Conservation (phyloP, 2,888 invertebrate species). For the Tetheella fluctuosa region DNA sequence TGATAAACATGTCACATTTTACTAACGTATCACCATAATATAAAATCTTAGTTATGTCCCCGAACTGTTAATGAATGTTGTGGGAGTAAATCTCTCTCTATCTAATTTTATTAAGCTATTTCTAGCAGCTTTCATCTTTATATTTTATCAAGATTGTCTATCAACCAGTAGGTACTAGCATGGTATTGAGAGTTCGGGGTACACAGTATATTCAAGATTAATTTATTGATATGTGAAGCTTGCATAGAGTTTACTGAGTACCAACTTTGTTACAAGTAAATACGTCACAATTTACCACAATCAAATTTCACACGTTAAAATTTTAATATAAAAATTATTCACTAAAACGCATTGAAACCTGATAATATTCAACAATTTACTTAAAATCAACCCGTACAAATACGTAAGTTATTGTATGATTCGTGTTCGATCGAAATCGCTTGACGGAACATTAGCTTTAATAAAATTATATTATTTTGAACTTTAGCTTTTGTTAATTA, state of each 20-base stretch:
- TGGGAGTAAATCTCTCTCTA: slow-evolving; percentile 11
- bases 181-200: too few relatives aligned
- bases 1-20: neutral
- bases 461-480: slow-evolving; percentile 40
- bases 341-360: slow-evolving; percentile 49
- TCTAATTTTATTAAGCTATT: slow-evolving; percentile 11
- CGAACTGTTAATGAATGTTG: slow-evolving; percentile 8
- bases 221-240: too few relatives aligned
- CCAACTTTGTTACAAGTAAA: too few relatives aligned
- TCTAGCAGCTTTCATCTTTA: neutral
- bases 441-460: slow-evolving; percentile 55
- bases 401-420: slow-evolving; percentile 69
- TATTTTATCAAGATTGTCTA: slow-evolving; percentile 6
- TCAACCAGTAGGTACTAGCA: neutral
- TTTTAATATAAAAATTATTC: slow-evolving; percentile 49
- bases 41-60: slow-evolving; percentile 1
- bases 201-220: too few relatives aligned
- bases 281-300: too few relatives aligned
- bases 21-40: neutral
- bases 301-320: too few relatives aligned
- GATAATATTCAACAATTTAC: slow-evolving; percentile 61
- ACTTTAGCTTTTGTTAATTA: slow-evolving; percentile 47
- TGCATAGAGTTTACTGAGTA: too few relatives aligned
- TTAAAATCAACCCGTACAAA: slow-evolving; percentile 62
- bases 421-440: slow-evolving; percentile 58